Percentiles rank a stretch among this genome's conserved stretches.
Evolutionary conservation across 2,888 invertebrate species (phyloP).

Genomic region (Dilophus febrilis): DNA sequence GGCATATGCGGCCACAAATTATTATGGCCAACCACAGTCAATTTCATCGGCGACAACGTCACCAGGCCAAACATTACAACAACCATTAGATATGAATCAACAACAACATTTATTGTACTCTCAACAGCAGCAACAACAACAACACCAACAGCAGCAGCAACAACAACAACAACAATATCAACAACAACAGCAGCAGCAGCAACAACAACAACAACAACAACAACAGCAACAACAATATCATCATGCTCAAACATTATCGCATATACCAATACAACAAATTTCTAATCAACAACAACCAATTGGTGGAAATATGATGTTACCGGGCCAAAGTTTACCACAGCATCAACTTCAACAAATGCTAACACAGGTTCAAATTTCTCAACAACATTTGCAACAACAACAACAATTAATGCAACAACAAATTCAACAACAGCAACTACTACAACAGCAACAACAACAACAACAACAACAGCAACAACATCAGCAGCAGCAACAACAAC

Average conservation of each 20-base stretch:
- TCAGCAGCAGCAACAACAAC: constrained; percentile 25
- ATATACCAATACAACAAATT: background rate
- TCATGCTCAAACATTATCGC: constrained; percentile 20
- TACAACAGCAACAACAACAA: constrained; percentile 36
- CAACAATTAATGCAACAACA: constrained; percentile 30
- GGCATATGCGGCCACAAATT: background rate
- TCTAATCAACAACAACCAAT: constrained; percentile 9
- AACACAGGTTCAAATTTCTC: constrained; percentile 32
- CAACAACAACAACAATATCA: constrained; percentile 23
- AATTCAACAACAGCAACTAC: constrained; percentile 36
- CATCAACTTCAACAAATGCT: constrained; percentile 4
- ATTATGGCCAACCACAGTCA: too few relatives aligned
- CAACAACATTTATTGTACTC: constrained; percentile 10
- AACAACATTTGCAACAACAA: constrained; percentile 12
- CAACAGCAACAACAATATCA: constrained; percentile 20
- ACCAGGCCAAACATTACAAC: constrained; percentile 18
- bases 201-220: constrained; percentile 32
- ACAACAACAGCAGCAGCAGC: constrained; percentile 34
- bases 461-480: constrained; percentile 22
- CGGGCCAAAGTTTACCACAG: constrained; percentile 18
- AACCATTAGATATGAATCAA: constrained; percentile 6
- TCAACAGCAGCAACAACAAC: constrained; percentile 14
- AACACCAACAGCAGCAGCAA: constrained; percentile 11
- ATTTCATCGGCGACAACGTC: constrained; percentile 12
- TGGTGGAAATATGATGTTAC: constrained; percentile 12